These are phyloP conservation scores for Nasonia oneida DNA, from an alignment of 2,888 invertebrate species.

Conservation along the genomic window DNA sequence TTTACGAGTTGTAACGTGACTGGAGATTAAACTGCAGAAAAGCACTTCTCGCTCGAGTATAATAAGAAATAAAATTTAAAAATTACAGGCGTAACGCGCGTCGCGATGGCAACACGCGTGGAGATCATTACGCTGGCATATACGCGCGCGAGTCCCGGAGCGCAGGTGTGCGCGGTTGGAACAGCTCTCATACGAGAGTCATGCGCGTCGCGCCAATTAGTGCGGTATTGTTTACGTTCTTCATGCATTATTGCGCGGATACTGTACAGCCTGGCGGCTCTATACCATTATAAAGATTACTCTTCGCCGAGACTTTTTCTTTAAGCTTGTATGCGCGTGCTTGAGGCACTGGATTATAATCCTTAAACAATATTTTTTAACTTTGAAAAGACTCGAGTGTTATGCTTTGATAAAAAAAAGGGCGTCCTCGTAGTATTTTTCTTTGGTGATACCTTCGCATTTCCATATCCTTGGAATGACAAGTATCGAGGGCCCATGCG, in stretches of 20 bases:
- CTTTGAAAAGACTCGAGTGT: too few relatives aligned
- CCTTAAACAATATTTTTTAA: too few relatives aligned
- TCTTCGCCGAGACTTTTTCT: neutral
- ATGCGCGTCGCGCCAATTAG: conserved; percentile 35
- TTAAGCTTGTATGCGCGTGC: too few relatives aligned
- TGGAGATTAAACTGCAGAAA: too few relatives aligned
- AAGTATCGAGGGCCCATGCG: neutral
- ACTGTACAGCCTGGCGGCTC: neutral
- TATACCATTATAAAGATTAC: neutral
- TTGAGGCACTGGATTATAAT: too few relatives aligned
- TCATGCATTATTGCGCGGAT: neutral
- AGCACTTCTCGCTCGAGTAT: neutral
- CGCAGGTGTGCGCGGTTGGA: neutral
- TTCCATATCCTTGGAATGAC: conserved; percentile 32
- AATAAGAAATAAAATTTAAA: neutral
- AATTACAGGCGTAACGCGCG: conserved; percentile 50
- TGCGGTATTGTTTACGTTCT: conserved; percentile 39
- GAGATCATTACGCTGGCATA: conserved; percentile 32
- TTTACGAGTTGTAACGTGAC: too few relatives aligned
- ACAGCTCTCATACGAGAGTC: neutral
- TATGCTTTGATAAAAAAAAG: too few relatives aligned
- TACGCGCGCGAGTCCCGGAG: neutral
- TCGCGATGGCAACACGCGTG: conserved; percentile 30
- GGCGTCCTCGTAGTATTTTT: too few relatives aligned
- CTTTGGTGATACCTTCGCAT: neutral